A percentile compares a stretch with the other conserved stretches of the same genome.
Evolutionary conservation across 2,797 vertebrate genomes (phyloP).

Genomic region (Amblyopsis hoosieri): DNA sequence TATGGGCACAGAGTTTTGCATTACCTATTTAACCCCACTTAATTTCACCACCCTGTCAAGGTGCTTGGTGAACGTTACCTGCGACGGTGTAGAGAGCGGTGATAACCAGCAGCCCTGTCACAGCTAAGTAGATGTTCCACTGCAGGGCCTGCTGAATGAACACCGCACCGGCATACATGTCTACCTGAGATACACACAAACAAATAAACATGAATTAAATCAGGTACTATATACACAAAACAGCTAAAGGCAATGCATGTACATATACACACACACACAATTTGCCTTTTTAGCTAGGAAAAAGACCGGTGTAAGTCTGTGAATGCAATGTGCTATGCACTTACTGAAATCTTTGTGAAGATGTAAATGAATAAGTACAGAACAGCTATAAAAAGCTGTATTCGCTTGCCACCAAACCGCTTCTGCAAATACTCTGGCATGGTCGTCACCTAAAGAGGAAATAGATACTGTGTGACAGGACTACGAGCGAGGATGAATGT

Average conservation of each 20-base stretch:
- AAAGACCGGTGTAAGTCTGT: background rate
- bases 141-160: constrained; percentile 94
- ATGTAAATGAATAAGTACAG: constrained; percentile 97
- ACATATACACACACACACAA: background rate
- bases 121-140: constrained; percentile 91
- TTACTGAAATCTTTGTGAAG: constrained; percentile 98
- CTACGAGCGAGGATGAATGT: too few species aligned
- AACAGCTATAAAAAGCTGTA: constrained; percentile 86
- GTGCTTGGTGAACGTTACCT: constrained; percentile 66
- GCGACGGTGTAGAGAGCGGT: constrained; percentile 92
- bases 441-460: constrained; percentile 88
- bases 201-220: background rate
- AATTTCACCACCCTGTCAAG: too few species aligned
- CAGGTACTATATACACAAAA: background rate
- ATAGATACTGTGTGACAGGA: too few species aligned
- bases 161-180: constrained; percentile 95
- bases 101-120: constrained; percentile 83
- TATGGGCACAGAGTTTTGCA: too few species aligned
- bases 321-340: constrained; percentile 33
- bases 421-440: constrained; percentile 93
- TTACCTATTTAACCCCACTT: too few species aligned
- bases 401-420: constrained; percentile 90
- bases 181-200: constrained; percentile 77
- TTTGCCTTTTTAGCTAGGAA: background rate
- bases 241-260: background rate